phyloP scores from a whole-genome alignment of 2,797 vertebrate species.

The Oreochromis mossambicus region DNA sequence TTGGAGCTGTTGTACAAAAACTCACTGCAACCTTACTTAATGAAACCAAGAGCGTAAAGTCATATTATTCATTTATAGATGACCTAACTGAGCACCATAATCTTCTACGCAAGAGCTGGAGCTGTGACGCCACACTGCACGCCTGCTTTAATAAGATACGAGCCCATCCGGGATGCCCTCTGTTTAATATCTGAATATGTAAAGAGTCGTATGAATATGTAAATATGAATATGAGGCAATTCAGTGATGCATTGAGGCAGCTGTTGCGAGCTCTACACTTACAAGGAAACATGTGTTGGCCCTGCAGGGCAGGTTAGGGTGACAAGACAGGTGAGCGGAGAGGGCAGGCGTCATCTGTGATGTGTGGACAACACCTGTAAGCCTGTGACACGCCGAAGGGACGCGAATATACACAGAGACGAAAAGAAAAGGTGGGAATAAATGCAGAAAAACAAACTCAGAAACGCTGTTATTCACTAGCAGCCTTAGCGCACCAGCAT shows the following conservation, averaged over 20 bases:
- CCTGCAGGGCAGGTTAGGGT: slow-evolving; percentile 65
- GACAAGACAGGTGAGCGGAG: slow-evolving; percentile 69
- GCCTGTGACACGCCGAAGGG: not conserved
- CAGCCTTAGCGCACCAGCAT: slow-evolving; percentile 9
- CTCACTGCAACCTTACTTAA: not conserved
- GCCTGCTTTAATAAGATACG: slow-evolving; percentile 17
- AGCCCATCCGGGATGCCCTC: slow-evolving; percentile 30
- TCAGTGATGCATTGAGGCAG: slow-evolving; percentile 52
- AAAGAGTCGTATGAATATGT: slow-evolving; percentile 68
- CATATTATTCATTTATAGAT: not conserved
- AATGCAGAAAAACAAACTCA: not conserved
- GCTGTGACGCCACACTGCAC: slow-evolving; percentile 17
- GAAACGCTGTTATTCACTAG: not conserved
- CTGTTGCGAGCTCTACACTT: slow-evolving; percentile 59
- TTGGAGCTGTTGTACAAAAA: not conserved
- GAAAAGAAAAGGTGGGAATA: not conserved
- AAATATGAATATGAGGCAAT: slow-evolving; percentile 69
- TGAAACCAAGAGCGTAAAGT: not conserved
- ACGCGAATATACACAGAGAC: not conserved
- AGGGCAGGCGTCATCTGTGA: slow-evolving; percentile 45
- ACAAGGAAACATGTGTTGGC: slow-evolving; percentile 73
- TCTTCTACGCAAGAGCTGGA: slow-evolving; percentile 1
- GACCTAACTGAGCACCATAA: not conserved
- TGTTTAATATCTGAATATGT: slow-evolving; percentile 61
- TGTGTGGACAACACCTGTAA: slow-evolving; percentile 43